Evolutionary conservation across 2,113 vertebrate genomes (phyloP), one percentile per base, ranked within the genome.

Genomic region (Tylochromis polylepis): DNA sequence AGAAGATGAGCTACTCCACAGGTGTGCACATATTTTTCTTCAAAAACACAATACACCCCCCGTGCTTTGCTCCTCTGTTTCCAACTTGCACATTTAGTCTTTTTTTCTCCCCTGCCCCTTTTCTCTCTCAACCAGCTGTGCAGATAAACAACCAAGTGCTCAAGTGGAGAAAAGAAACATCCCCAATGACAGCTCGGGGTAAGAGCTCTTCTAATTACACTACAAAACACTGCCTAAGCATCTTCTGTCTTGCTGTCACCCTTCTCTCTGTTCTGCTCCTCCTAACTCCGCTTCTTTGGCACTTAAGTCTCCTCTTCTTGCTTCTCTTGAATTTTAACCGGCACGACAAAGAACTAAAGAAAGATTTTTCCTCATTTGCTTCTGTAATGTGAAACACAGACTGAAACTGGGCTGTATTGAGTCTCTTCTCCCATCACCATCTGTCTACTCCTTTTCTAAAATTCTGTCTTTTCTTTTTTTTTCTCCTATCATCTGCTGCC

Each of bases 81-180:
- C 18, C 11, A 36, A 75, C 85, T 62, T 55, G 20, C 27, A 70
- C 43, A 51, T 70, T 87, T 46, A 59, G 67, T 11, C 53, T 67
- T 43, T 46, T 77, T 56, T 60, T 41, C 67, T 57, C 78, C 31
- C 41, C 36, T 15, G 57, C 60, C 79, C 41, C 20, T 11, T 65
- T 83, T 20, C 10, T 81, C 83, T 83, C 81, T 91, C 83, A 70
- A 78, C 88, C 88, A 94, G 89, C 88, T 93, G 93, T 85, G 87
- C 85, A 88, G 81, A 90, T 93, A 92, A 94, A 94, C 87, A 95
- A 94, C 86, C 90, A 78, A 16, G 53, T 51, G 14, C 87, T 94
- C 75, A 86, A 90, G 85, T 85, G 84, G 80, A 90, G 88, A 90
- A 93, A 77, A 90, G 75, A 90, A 80, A 91, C 80, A 82, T 94